Evolutionary conservation across 2,113 vertebrate genomes (phyloP), one percentile per base, ranked within the genome.

Genomic region (Austrofundulus limnaeus): DNA sequence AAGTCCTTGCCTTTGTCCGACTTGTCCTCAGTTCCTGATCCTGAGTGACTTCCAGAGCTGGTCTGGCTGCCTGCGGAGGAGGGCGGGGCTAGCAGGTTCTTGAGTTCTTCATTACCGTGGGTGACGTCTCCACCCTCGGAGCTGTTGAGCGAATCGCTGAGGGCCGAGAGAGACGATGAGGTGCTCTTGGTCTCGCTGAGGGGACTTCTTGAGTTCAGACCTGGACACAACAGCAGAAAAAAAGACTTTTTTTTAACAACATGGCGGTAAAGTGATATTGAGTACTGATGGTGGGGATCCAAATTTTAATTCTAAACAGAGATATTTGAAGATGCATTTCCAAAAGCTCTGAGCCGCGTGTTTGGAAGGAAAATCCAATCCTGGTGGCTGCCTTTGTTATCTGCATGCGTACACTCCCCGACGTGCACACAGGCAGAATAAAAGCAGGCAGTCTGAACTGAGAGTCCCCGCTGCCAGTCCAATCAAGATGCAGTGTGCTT

Each of bases 131-230:
- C 93, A 49, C 95, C 93, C 42, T 99, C 97, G 13, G 95, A 97
- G 88, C 96, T 96, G 89, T 96, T 98, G 83, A 95, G 94, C 1
- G 96, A 98, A 82, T 99, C 97, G 0, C 97, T 98, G 85, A 99
- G 94, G 53, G 96, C 94, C 23, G 97, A 98, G 79, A 98, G 92
- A 0, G 96, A 98, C 15, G 96, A 99, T 3, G 97, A 98, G 51
- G 97, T 92, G 88, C 92, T 93, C 86, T 93, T 93, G 71, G 92
- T 93, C 87, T 93, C 92, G 16, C 92, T 93, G 45, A 93, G 95
- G 11, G 97, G 97, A 85, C 96, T 99, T 72, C 94, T 94, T 8
- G 97, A 95, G 72, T 86, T 92, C 70, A 91, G 69, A 85, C 90
- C 92, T 93, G 78, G 49, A 66, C 15, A 58, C 15, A 21, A 14